A percentile compares a stretch with the other conserved stretches of the same genome.
Conservation (phyloP, 2,888 invertebrate species). For the Mycalesis mineus region DNA sequence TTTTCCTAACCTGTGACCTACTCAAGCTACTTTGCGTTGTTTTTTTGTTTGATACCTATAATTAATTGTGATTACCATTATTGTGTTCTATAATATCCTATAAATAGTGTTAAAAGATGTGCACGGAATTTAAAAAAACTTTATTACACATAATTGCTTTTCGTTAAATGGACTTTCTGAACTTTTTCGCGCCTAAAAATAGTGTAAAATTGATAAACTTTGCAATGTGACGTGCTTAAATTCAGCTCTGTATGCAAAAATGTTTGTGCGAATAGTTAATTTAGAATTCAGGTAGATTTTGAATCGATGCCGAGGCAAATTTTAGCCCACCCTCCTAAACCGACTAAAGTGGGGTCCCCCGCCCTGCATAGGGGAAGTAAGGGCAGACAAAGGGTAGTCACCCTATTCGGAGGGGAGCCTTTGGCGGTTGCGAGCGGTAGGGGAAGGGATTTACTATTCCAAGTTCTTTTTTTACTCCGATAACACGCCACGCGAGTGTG, state of each 20-base stretch:
- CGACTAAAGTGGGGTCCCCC: conserved; percentile 68
- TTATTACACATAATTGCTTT: not conserved
- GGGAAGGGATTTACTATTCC: conserved; percentile 60
- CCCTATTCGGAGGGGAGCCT: conserved; percentile 73
- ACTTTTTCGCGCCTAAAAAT: conserved; percentile 23
- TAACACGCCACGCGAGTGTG: conserved; percentile 44
- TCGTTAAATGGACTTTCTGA: not conserved
- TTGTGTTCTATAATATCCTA: not conserved
- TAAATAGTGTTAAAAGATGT: not conserved
- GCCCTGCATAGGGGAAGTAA: conserved; percentile 68
- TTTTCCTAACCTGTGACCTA: not conserved
- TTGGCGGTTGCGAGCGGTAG: conserved; percentile 62
- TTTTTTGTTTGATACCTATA: not conserved
- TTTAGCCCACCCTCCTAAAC: conserved; percentile 64
- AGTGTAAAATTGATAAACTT: not conserved
- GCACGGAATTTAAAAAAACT: not conserved
- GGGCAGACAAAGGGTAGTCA: conserved; percentile 74
- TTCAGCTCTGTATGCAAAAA: not conserved
- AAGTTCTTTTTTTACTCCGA: conserved; percentile 53
- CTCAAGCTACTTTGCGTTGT: not conserved
- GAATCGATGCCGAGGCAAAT: conserved; percentile 56
- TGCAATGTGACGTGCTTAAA: not conserved
- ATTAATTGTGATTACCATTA: not conserved
- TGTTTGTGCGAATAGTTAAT: not conserved
- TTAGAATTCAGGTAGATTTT: conserved; percentile 21